phyloP scores from a whole-genome alignment of 2,113 vertebrate species.

The Monopterus albus region DNA sequence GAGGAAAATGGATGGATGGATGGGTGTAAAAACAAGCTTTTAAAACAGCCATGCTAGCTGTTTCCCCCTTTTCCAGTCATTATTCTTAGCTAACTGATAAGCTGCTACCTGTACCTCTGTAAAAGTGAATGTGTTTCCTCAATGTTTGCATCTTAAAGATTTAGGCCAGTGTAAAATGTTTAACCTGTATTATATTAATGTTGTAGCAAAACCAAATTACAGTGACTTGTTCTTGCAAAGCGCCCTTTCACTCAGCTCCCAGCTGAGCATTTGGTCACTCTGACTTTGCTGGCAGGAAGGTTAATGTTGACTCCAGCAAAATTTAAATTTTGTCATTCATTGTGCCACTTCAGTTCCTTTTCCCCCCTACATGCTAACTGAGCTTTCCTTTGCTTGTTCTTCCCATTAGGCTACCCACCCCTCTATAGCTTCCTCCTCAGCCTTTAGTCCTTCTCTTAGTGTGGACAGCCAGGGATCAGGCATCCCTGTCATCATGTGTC shows the following conservation, averaged over 20 bases:
- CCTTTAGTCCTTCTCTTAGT: constrained; percentile 84
- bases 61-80: too few species aligned
- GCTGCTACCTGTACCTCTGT: too few species aligned
- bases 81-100: too few species aligned
- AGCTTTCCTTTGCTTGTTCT: neutral
- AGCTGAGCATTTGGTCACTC: neutral
- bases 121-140: too few species aligned
- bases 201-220: neutral
- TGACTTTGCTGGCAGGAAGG: neutral
- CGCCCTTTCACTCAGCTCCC: neutral
- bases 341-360: neutral
- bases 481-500: constrained; percentile 92
- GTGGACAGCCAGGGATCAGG: constrained; percentile 85
- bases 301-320: neutral
- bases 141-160: too few species aligned
- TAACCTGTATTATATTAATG: neutral
- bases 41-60: too few species aligned
- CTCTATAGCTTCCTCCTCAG: constrained; percentile 84
- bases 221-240: neutral
- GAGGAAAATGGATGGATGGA: too few species aligned
- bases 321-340: neutral
- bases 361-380: neutral
- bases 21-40: too few species aligned
- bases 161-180: neutral
- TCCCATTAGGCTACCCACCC: constrained; percentile 85